phyloP scores from a whole-genome alignment of 30 jellyfish, hydroid and myxozoan species.

The Rhopilema esculentum region DNA sequence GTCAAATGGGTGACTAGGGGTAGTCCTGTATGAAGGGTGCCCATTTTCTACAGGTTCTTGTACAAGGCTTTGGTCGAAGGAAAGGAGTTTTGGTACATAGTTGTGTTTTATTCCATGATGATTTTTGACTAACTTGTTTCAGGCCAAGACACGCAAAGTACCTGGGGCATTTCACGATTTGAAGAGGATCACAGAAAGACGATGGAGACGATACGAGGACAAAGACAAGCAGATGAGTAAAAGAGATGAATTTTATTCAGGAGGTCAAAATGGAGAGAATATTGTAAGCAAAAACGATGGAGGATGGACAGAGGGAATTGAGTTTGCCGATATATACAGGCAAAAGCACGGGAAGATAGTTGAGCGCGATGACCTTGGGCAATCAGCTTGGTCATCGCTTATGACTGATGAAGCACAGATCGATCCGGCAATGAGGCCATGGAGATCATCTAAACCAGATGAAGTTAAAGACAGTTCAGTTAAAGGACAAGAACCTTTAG shows the following conservation, averaged over 20 bases:
- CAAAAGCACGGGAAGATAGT: conserved; percentile 62
- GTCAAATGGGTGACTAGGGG: no score
- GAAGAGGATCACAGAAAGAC: conserved; percentile 45
- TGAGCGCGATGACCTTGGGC: conserved; percentile 46
- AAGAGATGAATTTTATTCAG: neutral
- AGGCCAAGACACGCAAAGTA: conserved; percentile 34
- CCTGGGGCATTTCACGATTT: conserved; percentile 43
- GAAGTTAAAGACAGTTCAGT: neutral
- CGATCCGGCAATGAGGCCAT: conserved; percentile 23
- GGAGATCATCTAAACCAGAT: conserved; percentile 24
- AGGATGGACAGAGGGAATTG: conserved; percentile 74
- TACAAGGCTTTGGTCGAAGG: no score
- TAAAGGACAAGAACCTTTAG: neutral
- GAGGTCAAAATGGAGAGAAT: neutral
- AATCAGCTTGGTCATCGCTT: neutral
- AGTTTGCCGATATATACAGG: conserved; percentile 46
- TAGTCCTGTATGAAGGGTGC: no score
- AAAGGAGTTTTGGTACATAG: no score
- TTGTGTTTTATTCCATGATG: no score
- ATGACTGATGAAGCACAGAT: conserved; percentile 1
- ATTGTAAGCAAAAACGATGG: neutral
- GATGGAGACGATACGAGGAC: conserved; percentile 55
- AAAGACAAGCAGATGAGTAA: conserved; percentile 28
- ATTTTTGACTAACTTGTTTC: no score
- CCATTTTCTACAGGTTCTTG: no score